Evolutionary conservation across 2,888 invertebrate genomes (phyloP).

Genomic region (Zaprionus lineosus): DNA sequence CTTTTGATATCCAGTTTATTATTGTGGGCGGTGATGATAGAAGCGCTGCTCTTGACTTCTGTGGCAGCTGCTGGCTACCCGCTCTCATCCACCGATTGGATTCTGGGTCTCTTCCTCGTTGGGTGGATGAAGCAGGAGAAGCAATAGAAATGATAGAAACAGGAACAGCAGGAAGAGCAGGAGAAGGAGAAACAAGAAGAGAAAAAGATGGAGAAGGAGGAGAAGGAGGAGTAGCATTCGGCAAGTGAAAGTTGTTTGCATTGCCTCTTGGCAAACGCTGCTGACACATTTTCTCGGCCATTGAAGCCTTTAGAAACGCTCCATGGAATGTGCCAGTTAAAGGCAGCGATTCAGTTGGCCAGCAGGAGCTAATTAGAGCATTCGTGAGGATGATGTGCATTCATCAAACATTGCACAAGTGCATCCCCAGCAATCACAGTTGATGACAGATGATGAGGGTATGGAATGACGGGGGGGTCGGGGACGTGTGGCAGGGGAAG

Average conservation of each 20-base stretch:
- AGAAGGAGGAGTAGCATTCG: too few relatives aligned
- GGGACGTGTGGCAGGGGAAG: too few relatives aligned
- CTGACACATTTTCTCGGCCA: constrained; percentile 72
- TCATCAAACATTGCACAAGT: constrained; percentile 73
- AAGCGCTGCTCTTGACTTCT: constrained; percentile 26
- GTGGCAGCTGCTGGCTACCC: background rate
- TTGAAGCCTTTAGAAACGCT: constrained; percentile 58
- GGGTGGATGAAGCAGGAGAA: too few relatives aligned
- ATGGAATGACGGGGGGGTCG: too few relatives aligned
- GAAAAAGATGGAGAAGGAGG: too few relatives aligned
- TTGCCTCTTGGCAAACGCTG: constrained; percentile 36
- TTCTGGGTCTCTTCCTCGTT: too few relatives aligned
- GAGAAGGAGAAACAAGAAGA: too few relatives aligned
- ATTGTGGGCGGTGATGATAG: constrained; percentile 35
- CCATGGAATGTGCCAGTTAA: constrained; percentile 41
- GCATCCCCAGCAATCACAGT: constrained; percentile 49
- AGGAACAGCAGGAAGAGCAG: too few relatives aligned
- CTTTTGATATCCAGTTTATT: constrained; percentile 27
- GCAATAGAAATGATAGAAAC: too few relatives aligned
- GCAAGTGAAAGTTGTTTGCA: constrained; percentile 77
- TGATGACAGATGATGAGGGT: too few relatives aligned
- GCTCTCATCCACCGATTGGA: too few relatives aligned
- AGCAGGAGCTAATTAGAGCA: constrained; percentile 69
- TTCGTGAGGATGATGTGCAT: constrained; percentile 41
- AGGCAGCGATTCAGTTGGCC: constrained; percentile 12